Evolutionary conservation across 35 echinoderm and acorn worm species (phyloP).

Genomic region (Apostichopus japonicus): DNA sequence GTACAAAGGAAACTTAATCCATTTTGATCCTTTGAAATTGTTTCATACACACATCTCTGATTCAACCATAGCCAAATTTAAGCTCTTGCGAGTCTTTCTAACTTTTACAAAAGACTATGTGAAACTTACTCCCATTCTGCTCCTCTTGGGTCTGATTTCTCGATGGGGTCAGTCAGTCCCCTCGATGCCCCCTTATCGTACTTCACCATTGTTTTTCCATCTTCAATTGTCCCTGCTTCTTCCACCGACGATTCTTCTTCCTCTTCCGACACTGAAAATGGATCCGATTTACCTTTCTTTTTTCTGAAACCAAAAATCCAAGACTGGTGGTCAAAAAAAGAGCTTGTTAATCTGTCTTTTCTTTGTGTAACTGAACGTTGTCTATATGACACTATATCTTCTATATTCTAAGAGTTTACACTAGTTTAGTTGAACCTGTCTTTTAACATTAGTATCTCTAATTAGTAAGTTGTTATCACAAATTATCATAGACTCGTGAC

Average conservation of each 20-base stretch:
- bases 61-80: too few species aligned
- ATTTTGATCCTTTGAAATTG: too few species aligned
- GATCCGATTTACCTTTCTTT: conserved; percentile 37
- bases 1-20: too few species aligned
- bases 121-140: conserved; percentile 78
- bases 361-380: background rate
- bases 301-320: conserved; percentile 17
- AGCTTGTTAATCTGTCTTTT: background rate
- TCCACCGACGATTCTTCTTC: background rate
- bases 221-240: conserved; percentile 36
- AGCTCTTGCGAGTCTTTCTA: too few species aligned
- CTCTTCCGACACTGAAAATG: conserved; percentile 29
- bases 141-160: conserved; percentile 60
- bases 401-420: too few species aligned
- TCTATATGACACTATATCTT: too few species aligned
- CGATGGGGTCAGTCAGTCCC: conserved; percentile 55
- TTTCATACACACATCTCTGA: too few species aligned
- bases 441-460: too few species aligned
- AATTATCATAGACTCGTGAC: too few species aligned
- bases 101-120: too few species aligned
- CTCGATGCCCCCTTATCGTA: conserved; percentile 63
- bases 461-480: too few species aligned
- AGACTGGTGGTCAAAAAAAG: background rate
- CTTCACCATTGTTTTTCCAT: conserved; percentile 72
- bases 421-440: too few species aligned